These are phyloP conservation scores for Actenoides lindsayi DNA, from an alignment of 2,113 vertebrate genomes.

Conservation along the genomic window DNA sequence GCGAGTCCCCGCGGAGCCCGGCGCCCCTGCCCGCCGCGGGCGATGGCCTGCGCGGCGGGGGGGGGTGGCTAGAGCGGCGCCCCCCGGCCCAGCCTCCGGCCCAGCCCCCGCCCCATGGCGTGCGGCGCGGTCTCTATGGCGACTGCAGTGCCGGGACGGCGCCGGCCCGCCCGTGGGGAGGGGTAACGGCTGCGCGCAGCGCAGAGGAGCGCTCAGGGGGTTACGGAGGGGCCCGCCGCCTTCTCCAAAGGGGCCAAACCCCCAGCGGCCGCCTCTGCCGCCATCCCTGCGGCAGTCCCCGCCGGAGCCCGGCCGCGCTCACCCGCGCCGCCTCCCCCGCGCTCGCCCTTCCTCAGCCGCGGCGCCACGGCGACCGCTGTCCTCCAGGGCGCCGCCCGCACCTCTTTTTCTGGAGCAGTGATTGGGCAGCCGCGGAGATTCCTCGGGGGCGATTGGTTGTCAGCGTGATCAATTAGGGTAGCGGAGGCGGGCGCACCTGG, in stretches of 20 bases:
- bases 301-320: slow-evolving; percentile 33
- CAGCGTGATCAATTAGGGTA: slow-evolving; percentile 2
- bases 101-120: slow-evolving; percentile 5
- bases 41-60: not conserved
- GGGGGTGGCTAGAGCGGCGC: not conserved
- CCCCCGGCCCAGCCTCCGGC: not conserved
- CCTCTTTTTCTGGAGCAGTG: not conserved
- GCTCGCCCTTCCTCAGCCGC: slow-evolving; percentile 3
- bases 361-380: slow-evolving; percentile 13
- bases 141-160: slow-evolving; percentile 23
- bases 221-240: not conserved
- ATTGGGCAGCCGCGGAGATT: slow-evolving; percentile 48
- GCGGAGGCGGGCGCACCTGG: slow-evolving; percentile 40
- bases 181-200: not conserved
- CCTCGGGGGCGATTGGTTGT: not conserved
- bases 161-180: slow-evolving; percentile 1
- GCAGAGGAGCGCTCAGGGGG: not conserved
- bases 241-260: not conserved
- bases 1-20: not conserved
- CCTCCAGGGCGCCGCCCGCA: slow-evolving; percentile 51
- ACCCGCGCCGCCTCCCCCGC: not conserved
- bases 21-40: not conserved
- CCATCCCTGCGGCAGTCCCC: slow-evolving; percentile 57
- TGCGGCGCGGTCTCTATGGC: slow-evolving; percentile 49
- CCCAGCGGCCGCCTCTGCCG: slow-evolving; percentile 40